Evolutionary conservation across 2,888 invertebrate species (phyloP), one percentile per base, ranked within the genome.

Genomic region (Clusia tigrina): DNA sequence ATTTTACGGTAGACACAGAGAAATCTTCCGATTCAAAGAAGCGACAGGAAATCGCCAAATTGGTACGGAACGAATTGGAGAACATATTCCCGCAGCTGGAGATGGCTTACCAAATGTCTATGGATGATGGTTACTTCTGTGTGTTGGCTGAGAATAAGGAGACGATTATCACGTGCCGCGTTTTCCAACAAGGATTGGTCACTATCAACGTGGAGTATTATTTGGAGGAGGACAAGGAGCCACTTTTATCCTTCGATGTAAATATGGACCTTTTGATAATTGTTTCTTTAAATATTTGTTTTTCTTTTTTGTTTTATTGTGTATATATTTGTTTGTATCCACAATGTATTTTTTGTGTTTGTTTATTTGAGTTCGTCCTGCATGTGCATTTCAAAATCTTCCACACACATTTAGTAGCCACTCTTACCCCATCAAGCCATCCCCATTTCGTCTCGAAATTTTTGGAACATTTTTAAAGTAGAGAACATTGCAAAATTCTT

Each of bases 121-220:
- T 90, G 70, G 90, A 90, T 69, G 91, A 89, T 62, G 91, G 91
- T 57, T 87, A 90, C 52, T 84, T 92, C 68, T 88, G 89, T 73
- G 83, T 93, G 18, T 87, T 90, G 67, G 88, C 89, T 37, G 91
- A 91, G 67, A 91, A 90, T 65, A 87, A 87, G 77, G 89, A 89
- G 26, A 88, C 89, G 54, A 86, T 91, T 6, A 88, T 92, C 25
- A 90, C 90, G 26, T 86, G 91, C 52, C 87, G 93, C 78, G 87
- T 91, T 70, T 93, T 90, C 76, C 87, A 87, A 54, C 89, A 90
- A 73, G 94, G 94, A 61, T 85, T 93, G 70, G 86, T 94, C 62
- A 93, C 93, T 38, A 85, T 94, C 71, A 94, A 92, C 81, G 89
- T 94, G 76, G 94, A 94, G 79, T 94, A 92, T 85, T 93, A 89